phyloP scores from a whole-genome alignment of 2,113 vertebrate genomes.

The Catharus fuscescens region DNA sequence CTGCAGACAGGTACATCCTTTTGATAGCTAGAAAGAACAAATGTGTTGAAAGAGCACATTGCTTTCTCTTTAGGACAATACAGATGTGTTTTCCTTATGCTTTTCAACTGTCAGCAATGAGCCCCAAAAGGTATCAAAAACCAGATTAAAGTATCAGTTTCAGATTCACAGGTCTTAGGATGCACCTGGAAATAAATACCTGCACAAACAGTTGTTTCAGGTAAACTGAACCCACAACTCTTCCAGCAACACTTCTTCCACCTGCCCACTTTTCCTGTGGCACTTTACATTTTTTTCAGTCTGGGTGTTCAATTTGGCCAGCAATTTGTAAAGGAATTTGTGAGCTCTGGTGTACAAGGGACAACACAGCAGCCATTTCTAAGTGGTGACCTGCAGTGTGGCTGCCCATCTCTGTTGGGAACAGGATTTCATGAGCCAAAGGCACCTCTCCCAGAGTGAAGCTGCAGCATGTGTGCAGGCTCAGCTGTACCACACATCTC shows the following conservation, averaged over 20 bases:
- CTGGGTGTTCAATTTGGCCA: neutral
- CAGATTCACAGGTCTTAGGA: neutral
- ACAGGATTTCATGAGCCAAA: neutral
- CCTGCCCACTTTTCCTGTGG: neutral
- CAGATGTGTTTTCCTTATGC: neutral
- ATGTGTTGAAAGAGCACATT: neutral
- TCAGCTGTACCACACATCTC: neutral
- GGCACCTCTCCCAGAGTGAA: neutral
- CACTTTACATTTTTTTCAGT: neutral
- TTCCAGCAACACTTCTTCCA: neutral
- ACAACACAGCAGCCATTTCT: neutral
- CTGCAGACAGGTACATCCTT: neutral
- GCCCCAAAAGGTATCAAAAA: neutral
- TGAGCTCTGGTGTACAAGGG: neutral
- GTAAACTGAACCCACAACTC: neutral
- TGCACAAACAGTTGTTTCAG: neutral
- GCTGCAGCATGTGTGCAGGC: neutral
- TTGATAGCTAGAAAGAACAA: neutral
- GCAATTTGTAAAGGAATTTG: neutral
- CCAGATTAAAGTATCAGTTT: neutral
- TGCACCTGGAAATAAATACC: neutral
- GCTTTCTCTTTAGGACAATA: neutral
- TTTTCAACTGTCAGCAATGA: neutral
- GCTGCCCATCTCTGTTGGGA: neutral
- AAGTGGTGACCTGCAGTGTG: rapidly evolving